phyloP scores from a whole-genome alignment of 2,113 vertebrate genomes.

The Athene cunicularia region DNA sequence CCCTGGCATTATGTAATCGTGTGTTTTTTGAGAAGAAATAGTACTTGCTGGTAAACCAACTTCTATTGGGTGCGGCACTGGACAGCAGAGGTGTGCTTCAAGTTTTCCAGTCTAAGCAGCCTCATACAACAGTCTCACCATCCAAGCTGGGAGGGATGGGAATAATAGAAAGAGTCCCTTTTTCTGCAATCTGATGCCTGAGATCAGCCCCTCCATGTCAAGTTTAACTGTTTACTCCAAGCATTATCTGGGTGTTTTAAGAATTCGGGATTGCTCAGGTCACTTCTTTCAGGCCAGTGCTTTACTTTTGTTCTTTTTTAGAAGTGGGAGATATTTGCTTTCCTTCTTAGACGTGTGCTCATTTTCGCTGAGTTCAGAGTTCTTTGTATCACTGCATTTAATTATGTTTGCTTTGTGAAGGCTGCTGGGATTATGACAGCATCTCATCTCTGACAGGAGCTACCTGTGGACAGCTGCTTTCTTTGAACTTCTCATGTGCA shows the following conservation, averaged over 20 bases:
- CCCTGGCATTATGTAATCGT: neutral
- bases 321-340: constrained; percentile 53
- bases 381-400: constrained; percentile 44
- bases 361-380: neutral
- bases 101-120: neutral
- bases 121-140: neutral
- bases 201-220: neutral
- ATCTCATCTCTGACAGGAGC: neutral
- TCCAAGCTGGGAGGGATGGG: neutral
- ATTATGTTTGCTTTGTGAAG: constrained; percentile 56
- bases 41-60: neutral
- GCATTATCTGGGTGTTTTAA: neutral
- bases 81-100: neutral
- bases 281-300: neutral
- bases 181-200: neutral
- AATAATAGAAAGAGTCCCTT: neutral
- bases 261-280: constrained; percentile 2
- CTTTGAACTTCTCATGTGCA: neutral
- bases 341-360: constrained; percentile 49
- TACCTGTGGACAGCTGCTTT: constrained; percentile 9
- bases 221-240: neutral
- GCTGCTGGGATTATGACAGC: constrained; percentile 22
- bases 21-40: neutral
- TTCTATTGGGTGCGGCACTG: neutral
- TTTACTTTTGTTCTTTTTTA: constrained; percentile 44